These are phyloP conservation scores for Tachysurus vachellii DNA, from an alignment of 2,113 vertebrate genomes.

Conservation along the genomic window DNA sequence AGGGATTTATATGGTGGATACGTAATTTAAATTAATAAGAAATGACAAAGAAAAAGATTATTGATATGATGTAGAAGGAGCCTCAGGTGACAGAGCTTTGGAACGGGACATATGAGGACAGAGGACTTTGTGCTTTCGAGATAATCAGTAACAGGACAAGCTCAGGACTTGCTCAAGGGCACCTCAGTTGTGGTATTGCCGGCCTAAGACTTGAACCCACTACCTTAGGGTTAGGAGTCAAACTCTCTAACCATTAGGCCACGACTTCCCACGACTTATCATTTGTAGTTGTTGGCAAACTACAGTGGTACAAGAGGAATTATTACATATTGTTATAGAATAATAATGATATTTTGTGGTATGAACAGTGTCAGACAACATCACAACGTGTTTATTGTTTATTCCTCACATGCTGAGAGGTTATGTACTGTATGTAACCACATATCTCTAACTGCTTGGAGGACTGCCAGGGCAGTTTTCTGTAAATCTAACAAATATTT, in stretches of 20 bases:
- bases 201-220: not conserved
- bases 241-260: too few species aligned
- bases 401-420: not conserved
- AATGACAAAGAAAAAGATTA: not conserved
- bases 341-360: not conserved
- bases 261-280: too few species aligned
- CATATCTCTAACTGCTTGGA: not conserved
- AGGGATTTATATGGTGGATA: not conserved
- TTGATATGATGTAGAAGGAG: not conserved
- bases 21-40: not conserved
- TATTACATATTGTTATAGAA: not conserved
- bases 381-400: not conserved
- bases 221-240: too few species aligned
- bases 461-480: not conserved
- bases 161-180: not conserved
- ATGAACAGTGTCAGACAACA: not conserved
- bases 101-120: too few species aligned
- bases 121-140: conserved; percentile 1
- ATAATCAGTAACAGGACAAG: conserved; percentile 8
- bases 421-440: not conserved
- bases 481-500: not conserved
- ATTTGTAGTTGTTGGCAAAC: not conserved
- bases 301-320: not conserved
- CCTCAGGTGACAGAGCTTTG: not conserved
- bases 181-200: too few species aligned